Evolutionary conservation across 2,797 vertebrate species (phyloP), one percentile per base, ranked within the genome.

Genomic region (Podargus strigoides): DNA sequence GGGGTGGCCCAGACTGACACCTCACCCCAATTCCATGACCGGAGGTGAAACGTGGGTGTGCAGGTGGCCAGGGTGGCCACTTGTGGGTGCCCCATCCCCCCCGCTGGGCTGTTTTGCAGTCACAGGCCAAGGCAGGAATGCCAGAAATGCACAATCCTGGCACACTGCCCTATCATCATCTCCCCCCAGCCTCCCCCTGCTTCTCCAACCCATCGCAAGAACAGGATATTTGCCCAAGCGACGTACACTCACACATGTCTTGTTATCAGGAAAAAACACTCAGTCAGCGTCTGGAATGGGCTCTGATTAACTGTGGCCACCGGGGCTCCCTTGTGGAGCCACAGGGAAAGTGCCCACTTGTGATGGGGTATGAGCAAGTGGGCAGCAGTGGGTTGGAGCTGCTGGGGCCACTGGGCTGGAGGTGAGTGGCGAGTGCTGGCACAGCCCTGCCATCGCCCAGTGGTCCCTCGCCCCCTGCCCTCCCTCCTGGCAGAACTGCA

Each of bases 221-320:
- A 97, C 97, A 97, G 97, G 96, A 97, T 97, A 97, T 96, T 94
- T 76, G 79, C 76, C 78, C n/a, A 4, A 93, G 76, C 32, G 50
- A 91, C 23, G 28, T 42, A 94, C 91, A 91, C 91, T 96, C 89
- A 93, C 85, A 95, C 90, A 96, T 16, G 32, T 93, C 94, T 96
- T 96, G 91, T 93, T 96, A 97, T 96, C 96, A 97, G 97, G 96
- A 97, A 97, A 97, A 97, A 97, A 97, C 97, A 97, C 95, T 91
- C 94, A 95, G 94, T 97, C 97, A 96, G 96, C 91, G 96, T 97
- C 97, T 97, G 96, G 94, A 97, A 94, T 94, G 92, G 83, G 75
- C 68, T 85, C 79, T 87, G 67, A 91, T 97, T 95, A 96, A 95
- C 95, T 92, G 55, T 77, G 89, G 74, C 78, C 93, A 87, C 77